A percentile compares a stretch with the other conserved stretches of the same genome.
phyloP scores from a whole-genome alignment of 2,797 vertebrate genomes.

The Monodelphis domestica region DNA sequence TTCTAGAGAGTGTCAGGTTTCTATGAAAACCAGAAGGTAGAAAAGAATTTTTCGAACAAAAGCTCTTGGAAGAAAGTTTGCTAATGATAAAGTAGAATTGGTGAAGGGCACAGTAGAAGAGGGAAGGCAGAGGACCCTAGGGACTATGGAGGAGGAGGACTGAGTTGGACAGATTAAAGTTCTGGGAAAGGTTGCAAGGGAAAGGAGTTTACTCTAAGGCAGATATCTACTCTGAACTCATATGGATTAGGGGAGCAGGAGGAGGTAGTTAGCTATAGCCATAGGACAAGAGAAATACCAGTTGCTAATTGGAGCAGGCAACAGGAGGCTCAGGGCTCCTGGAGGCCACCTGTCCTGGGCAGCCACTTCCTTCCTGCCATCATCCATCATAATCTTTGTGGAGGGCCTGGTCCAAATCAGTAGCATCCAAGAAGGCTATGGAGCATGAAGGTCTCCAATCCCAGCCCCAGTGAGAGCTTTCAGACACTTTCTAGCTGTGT shows the following conservation, averaged over 20 bases:
- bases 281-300: neutral
- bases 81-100: neutral
- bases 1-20: neutral
- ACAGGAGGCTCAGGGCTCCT: neutral
- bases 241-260: neutral
- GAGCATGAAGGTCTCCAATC: neutral
- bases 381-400: neutral
- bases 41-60: neutral
- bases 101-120: neutral
- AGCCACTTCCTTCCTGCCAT: neutral
- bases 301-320: neutral
- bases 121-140: neutral
- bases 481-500: neutral
- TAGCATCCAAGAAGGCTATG: neutral
- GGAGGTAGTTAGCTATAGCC: neutral
- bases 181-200: neutral
- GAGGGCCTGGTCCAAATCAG: neutral
- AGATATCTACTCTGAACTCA: neutral
- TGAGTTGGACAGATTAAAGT: neutral
- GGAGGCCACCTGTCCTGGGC: neutral
- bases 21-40: neutral
- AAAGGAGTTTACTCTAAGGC: neutral
- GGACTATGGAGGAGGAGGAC: neutral
- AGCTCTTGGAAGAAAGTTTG: neutral
- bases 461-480: neutral